Evolutionary conservation across 2,113 vertebrate species (phyloP).

Genomic region (Microcebus murinus): DNA sequence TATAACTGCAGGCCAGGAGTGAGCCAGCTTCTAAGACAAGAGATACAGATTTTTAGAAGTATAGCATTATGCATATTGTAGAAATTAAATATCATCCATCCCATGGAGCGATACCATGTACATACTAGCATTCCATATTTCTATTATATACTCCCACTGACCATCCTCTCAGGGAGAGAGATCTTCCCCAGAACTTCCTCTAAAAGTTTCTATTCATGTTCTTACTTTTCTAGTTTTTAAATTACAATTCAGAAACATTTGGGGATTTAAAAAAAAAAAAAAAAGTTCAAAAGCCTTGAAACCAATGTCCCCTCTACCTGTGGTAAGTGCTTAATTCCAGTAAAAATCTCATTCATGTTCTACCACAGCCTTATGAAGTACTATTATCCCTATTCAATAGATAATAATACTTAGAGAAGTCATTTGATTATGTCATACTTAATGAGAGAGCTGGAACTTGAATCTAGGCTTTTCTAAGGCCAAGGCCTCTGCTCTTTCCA

Average conservation of each 20-base stretch:
- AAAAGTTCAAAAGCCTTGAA: background rate
- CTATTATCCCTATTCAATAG: background rate
- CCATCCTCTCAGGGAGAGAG: background rate
- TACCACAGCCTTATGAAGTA: background rate
- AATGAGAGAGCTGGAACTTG: background rate
- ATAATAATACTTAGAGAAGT: background rate
- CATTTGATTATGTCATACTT: background rate
- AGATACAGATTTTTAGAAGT: background rate
- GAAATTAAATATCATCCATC: conserved; percentile 2
- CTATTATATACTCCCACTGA: background rate
- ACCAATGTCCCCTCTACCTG: background rate
- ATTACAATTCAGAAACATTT: background rate
- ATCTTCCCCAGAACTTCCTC: background rate
- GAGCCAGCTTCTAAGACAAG: background rate
- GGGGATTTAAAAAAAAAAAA: background rate
- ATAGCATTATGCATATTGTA: background rate
- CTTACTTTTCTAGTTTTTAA: background rate
- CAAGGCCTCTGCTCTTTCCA: background rate
- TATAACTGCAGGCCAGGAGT: background rate
- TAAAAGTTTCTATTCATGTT: background rate
- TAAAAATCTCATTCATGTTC: background rate
- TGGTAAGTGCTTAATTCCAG: background rate
- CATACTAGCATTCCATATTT: background rate
- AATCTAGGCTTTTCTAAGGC: background rate
- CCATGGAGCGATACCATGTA: background rate